These are phyloP conservation scores for Pseudomyrmex pallidus DNA, from an alignment of 1,140 invertebrate species.

Conservation along the genomic window DNA sequence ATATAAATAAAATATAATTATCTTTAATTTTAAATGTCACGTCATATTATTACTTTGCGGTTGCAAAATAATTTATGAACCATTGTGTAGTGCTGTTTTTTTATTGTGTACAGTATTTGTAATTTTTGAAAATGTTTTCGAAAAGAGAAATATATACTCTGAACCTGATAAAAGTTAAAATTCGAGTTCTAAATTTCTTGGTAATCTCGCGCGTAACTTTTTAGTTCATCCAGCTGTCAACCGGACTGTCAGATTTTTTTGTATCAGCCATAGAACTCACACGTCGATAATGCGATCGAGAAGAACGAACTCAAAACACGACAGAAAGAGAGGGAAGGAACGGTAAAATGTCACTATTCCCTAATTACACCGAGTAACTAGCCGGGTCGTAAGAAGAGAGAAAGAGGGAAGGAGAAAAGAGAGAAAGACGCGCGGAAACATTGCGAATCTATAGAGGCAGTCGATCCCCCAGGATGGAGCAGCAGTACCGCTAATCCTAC, in stretches of 20 bases:
- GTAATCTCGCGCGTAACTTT: too few species aligned
- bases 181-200: too few species aligned
- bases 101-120: too few species aligned
- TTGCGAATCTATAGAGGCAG: constrained; percentile 60
- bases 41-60: too few species aligned
- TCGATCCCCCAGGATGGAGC: constrained; percentile 66
- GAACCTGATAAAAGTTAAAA: too few species aligned
- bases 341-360: constrained; percentile 81
- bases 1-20: too few species aligned
- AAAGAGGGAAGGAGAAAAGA: constrained; percentile 63
- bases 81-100: too few species aligned
- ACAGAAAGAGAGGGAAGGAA: constrained; percentile 61
- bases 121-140: too few species aligned
- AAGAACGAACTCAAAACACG: not conserved
- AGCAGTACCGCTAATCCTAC: constrained; percentile 80
- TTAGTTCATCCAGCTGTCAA: too few species aligned
- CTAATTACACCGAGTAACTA: constrained; percentile 78
- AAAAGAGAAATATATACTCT: too few species aligned
- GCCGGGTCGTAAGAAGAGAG: constrained; percentile 61
- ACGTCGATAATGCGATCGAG: constrained; percentile 15
- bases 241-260: constrained; percentile 6
- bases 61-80: too few species aligned
- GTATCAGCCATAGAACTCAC: not conserved
- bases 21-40: too few species aligned
- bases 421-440: constrained; percentile 66